Percentiles rank a stretch among this genome's conserved stretches.
Conservation (phyloP, 2,113 vertebrate species). For the Callocephalon fimbriatum region DNA sequence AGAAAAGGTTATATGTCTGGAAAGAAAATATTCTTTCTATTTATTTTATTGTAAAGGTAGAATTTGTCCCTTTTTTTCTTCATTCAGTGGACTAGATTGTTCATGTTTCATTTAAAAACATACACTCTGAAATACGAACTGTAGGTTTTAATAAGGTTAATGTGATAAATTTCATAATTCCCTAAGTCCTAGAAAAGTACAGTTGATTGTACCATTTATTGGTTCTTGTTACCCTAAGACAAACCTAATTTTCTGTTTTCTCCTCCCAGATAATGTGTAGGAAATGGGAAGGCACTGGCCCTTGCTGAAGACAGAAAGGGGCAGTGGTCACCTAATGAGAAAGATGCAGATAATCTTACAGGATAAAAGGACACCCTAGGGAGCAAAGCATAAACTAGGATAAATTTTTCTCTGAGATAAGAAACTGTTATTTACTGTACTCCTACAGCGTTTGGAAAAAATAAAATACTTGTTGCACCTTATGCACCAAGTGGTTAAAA, state of each 20-base stretch:
- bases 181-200: not conserved
- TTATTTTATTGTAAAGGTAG: not conserved
- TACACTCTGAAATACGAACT: not conserved
- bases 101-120: not conserved
- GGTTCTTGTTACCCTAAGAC: not conserved
- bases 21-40: not conserved
- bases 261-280: not conserved
- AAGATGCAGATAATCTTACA: not conserved
- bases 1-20: not conserved
- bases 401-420: not conserved
- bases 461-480: conserved; percentile 11
- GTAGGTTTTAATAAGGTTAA: not conserved
- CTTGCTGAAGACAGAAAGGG: not conserved
- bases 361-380: not conserved
- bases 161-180: not conserved
- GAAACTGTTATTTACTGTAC: conserved; percentile 18
- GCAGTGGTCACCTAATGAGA: not conserved
- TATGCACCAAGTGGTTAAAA: conserved; percentile 6
- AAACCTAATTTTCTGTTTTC: not conserved
- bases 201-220: not conserved
- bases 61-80: not conserved
- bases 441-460: conserved; percentile 15
- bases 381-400: not conserved
- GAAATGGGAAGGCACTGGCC: not conserved
- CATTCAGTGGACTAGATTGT: not conserved